Conservation (phyloP, 2,113 vertebrate genomes). For the Tragelaphus buxtoni region DNA sequence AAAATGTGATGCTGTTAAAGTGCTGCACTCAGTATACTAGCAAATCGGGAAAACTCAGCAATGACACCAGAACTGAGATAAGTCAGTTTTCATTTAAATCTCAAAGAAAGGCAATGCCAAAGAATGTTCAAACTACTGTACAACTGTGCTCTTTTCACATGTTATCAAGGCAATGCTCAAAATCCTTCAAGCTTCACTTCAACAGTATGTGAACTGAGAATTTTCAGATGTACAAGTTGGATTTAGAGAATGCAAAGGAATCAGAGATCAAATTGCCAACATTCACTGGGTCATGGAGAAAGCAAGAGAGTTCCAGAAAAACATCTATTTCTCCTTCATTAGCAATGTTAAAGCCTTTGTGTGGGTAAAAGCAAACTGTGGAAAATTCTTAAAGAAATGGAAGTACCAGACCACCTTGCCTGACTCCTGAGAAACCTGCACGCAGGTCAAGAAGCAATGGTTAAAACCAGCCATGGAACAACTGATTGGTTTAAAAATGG, state of each 20-base stretch:
- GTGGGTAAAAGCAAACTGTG: neutral
- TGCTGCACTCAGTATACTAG: neutral
- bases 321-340: neutral
- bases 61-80: neutral
- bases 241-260: neutral
- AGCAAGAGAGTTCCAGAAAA: neutral
- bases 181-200: neutral
- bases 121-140: neutral
- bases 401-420: neutral
- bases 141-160: neutral
- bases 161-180: neutral
- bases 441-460: fast-evolving
- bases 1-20: neutral
- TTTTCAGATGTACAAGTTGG: neutral
- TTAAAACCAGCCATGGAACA: neutral
- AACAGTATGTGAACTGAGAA: neutral
- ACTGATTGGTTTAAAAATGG: neutral
- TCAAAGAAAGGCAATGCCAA: neutral
- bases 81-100: neutral
- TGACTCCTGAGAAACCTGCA: neutral
- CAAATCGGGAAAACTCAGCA: neutral
- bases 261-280: neutral
- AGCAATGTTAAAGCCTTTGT: neutral
- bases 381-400: neutral
- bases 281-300: neutral